Evolutionary conservation across 2,797 vertebrate genomes (phyloP).

Genomic region (Apodemus agrarius): DNA sequence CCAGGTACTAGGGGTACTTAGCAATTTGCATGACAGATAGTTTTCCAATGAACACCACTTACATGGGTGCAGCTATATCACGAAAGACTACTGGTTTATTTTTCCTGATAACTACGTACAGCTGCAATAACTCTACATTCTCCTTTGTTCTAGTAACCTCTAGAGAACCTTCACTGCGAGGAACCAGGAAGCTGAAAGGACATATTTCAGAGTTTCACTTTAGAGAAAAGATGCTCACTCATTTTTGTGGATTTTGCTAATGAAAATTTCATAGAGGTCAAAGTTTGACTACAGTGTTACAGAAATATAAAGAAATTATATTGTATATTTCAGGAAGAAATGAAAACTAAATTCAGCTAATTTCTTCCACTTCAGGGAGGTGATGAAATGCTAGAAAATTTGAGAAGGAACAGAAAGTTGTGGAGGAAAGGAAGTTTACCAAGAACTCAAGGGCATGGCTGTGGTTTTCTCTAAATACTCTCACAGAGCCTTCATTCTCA

Average conservation of each 20-base stretch:
- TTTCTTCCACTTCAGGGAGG: background rate
- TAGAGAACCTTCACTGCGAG: background rate
- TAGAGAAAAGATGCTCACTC: background rate
- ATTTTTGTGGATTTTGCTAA: background rate
- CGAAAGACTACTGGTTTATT: conserved; percentile 77
- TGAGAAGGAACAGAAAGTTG: background rate
- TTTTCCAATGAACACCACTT: conserved; percentile 82
- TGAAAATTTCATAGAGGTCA: background rate
- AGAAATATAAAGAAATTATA: background rate
- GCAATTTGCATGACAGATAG: conserved; percentile 77
- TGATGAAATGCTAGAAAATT: rapidly evolving
- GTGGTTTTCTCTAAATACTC: background rate
- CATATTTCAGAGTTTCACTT: background rate
- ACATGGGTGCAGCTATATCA: conserved; percentile 63
- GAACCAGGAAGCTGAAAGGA: background rate
- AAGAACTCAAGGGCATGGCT: background rate
- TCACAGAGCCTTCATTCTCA: background rate
- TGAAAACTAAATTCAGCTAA: background rate
- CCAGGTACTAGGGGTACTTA: conserved; percentile 81
- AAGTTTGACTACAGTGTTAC: background rate
- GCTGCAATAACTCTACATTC: conserved; percentile 59
- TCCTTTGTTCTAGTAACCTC: conserved; percentile 25
- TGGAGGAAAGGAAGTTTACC: background rate
- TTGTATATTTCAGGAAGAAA: background rate
- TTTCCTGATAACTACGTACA: conserved; percentile 62